Evolutionary conservation across 2,888 invertebrate species (phyloP), one percentile per base, ranked within the genome.

Genomic region (Ypsolopha sequella): DNA sequence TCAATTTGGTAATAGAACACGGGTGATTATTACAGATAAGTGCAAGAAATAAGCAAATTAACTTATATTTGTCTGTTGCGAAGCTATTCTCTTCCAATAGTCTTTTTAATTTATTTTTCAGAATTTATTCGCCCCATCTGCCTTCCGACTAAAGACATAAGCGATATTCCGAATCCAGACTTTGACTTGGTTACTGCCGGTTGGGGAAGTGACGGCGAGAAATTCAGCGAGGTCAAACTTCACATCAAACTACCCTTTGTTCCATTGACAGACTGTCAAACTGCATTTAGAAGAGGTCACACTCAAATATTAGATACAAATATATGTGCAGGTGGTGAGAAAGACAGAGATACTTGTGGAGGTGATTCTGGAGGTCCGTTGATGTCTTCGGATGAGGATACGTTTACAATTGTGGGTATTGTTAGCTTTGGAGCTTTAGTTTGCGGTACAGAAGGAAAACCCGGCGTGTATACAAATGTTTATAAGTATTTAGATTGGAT

Each of bases 331-430:
- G 91, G 91, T 0, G 91, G 91, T 0, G 72, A 74, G 45, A 66
- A 62, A 14, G 87, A 87, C 2, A 80, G 81, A 0, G 89, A 89
- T 61, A 88, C 89, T 1, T 91, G 91, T 60, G 70, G 79, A 41
- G 91, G 91, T 0, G 91, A 91, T 60, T 90, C 90, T 36, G 91
- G 91, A 0, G 91, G 91, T 0, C 91, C 91, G 0, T 73, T 91
- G 2, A 90, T 90, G 85, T 10, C 62, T 1, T 53, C 55, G 9
- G 57, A 58, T 13, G 60, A 55, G 6, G 49, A 63, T 9, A 56
- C 53, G 11, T 62, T 45, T 0, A 48, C 58, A n/a, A 24, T 70
- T 10, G 60, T 73, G 14, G 88, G 88, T 0, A 63, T 88, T 1
- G 80, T 87, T 7, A 88, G 87, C 7, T 82, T 76, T 52, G 88